Evolutionary conservation across 2,888 invertebrate genomes (phyloP), one percentile per base, ranked within the genome.

Genomic region (Drosophila peninsularis): DNA sequence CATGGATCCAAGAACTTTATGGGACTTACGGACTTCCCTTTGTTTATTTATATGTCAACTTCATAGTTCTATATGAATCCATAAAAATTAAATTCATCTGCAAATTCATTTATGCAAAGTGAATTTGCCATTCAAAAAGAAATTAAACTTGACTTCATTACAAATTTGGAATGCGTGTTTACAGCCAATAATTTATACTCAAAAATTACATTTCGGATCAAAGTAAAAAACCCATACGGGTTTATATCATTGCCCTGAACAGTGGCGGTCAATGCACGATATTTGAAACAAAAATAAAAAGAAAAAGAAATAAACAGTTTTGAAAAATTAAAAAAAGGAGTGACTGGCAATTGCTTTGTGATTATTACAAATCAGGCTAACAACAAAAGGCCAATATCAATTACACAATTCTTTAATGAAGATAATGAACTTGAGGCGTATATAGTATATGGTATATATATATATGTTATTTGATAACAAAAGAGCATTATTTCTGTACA

Each of bases 371-470:
- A 69, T 72, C 67, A 41, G 52, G 72, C 65, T 36, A 66, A 68
- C 44, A 57, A 69, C 21, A 37, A 68, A 58, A 42, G 24, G 47
- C 58, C 34, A 70, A 60, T 74, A 49, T 55, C 65, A 73, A 75
- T 78, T 80, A 69, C 75, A 75, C 80, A 80, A 80, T 54, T 56
- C 45, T 42, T 80, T 79, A 82, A 85, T 73, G 86, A 82, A 88
- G 88, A 88, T 88, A 85, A 88, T 85, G 88, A 85, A 85, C 85
- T 85, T 85, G 88, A 82, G 64, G 65, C 76, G 58, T 55, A 54
- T 60, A 64, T 78, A 10, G n/a, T n/a, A n/a, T 78, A 78, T 78
- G 78, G 78, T 72, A 76, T 87, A 11, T 78, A 78, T 76, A 78
- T 75, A 76, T 82, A 80, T 75, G 27, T 30, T 47, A 79, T 80